Conservation (phyloP, 2,888 invertebrate genomes). For the Drosophila pseudotalamancana region DNA sequence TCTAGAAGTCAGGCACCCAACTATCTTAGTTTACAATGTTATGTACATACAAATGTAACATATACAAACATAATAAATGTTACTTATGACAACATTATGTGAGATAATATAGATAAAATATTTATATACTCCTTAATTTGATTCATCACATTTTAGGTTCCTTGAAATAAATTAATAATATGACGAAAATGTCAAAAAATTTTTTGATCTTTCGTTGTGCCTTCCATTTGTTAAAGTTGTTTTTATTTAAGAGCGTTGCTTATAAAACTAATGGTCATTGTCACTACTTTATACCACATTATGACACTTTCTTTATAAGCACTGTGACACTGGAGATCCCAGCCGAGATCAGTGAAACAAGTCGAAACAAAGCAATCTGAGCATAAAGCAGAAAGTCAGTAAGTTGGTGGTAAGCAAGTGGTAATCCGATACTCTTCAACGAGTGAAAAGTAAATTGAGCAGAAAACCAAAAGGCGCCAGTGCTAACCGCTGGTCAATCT, state of each 20-base stretch:
- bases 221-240: too few relatives aligned
- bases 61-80: conserved; percentile 64
- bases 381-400: conserved; percentile 59
- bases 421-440: conserved; percentile 54
- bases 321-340: too few relatives aligned
- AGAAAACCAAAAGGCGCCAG: conserved; percentile 83
- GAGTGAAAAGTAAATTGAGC: conserved; percentile 81
- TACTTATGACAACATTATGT: conserved; percentile 70
- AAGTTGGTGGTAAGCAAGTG: conserved; percentile 70
- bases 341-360: conserved; percentile 25
- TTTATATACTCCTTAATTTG: conserved; percentile 29
- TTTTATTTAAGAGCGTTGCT: too few relatives aligned
- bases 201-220: too few relatives aligned
- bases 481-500: conserved; percentile 42
- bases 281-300: too few relatives aligned
- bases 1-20: background rate
- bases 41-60: conserved; percentile 26
- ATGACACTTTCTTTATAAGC: too few relatives aligned
- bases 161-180: conserved; percentile 57
- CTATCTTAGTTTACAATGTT: conserved; percentile 12
- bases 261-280: too few relatives aligned
- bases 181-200: conserved; percentile 7
- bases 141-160: conserved; percentile 22
- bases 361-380: conserved; percentile 27
- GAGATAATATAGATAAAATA: conserved; percentile 55